Evolutionary conservation across 2,113 vertebrate genomes (phyloP).

Genomic region (Mionectes macconnelli): DNA sequence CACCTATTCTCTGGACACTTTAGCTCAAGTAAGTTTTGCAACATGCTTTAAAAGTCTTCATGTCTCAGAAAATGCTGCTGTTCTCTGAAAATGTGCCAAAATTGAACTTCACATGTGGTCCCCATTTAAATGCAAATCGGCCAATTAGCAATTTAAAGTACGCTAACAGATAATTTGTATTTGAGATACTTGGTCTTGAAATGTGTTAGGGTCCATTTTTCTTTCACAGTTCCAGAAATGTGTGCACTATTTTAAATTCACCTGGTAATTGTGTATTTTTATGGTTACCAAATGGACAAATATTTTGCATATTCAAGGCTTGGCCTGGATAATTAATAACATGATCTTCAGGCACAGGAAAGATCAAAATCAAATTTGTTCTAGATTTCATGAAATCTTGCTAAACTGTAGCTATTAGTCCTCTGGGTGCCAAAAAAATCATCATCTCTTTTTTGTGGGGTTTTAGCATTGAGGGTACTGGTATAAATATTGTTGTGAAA

Average conservation of each 20-base stretch:
- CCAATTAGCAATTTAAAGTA: conserved; percentile 51
- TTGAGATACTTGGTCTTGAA: background rate
- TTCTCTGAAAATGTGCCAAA: conserved; percentile 26
- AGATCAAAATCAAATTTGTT: background rate
- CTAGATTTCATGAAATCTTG: background rate
- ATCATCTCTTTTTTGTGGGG: background rate
- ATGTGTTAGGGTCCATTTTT: background rate
- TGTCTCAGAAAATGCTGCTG: background rate
- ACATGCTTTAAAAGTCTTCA: background rate
- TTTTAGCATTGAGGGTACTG: background rate
- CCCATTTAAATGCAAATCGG: conserved; percentile 50
- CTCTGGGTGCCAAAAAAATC: background rate
- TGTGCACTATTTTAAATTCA: background rate
- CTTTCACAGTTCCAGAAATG: background rate
- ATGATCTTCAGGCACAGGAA: background rate
- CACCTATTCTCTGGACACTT: background rate
- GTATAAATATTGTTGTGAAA: background rate
- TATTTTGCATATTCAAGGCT: background rate
- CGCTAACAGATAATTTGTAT: conserved; percentile 8
- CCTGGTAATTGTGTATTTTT: background rate
- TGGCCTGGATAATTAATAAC: background rate
- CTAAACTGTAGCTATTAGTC: background rate
- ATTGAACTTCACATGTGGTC: conserved; percentile 35
- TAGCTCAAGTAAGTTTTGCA: background rate
- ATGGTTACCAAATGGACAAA: background rate